Evolutionary conservation across 2,888 invertebrate genomes (phyloP), one percentile per base, ranked within the genome.

Genomic region (Drosophila picticornis): DNA sequence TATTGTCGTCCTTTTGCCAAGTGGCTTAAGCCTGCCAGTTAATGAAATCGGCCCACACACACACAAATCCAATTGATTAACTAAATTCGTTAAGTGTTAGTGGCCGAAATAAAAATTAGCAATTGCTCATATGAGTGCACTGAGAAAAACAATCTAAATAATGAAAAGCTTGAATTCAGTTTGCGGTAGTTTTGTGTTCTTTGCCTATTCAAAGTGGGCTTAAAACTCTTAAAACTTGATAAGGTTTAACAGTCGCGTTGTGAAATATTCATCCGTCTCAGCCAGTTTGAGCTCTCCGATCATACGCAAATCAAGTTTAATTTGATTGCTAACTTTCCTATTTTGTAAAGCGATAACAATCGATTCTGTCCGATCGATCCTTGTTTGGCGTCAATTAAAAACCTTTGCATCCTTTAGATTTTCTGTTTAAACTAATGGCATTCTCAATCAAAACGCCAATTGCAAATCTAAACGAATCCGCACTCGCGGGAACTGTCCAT

Each of bases 21-120:
- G 59, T 73, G 59, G 55, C 48, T 34, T 77, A 68, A 68, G 75
- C 53, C 56, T 40, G 36, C 40, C 57, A 80, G 62, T 80, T 77
- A 81, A 77, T 77, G 72, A 72, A 72, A 80, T 72, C 62, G 63
- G 32, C 81, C 50, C 46, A 70, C 58, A 75, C 59, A 77, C 16
- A 57, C 40, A 57, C 57, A 80, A 80, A 77, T 78, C 77, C 66
- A 77, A 77, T 72, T 78, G 81, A 78, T 78, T 81, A 78, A 78
- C 81, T 67, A 55, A 77, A 72, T 72, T 77, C 63, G 48, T 72
- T 52, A 58, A 58, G 63, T 43, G 40, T 63, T 71, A 51, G 48
- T 34, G 52, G 63, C 32, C 38, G n/a, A 77, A 80, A 80, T 71
- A 58, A 63, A 61, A 76, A 69, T 55, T 25, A 36, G 6, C 46